phyloP scores from a whole-genome alignment of 2,888 invertebrate genomes.

The Drosophila tripunctata region DNA sequence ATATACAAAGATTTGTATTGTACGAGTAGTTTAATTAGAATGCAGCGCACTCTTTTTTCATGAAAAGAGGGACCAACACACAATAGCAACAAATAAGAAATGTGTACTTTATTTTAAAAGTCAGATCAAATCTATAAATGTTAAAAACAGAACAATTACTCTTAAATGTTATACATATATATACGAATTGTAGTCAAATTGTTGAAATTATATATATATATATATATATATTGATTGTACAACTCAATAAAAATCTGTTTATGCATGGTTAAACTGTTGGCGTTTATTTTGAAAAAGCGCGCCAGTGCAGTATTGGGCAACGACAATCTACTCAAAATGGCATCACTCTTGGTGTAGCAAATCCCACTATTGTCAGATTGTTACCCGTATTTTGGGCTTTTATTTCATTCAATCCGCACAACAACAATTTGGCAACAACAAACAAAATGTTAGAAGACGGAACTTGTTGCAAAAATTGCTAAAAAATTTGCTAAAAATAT shows the following conservation, averaged over 20 bases:
- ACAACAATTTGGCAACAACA: slow-evolving; percentile 53
- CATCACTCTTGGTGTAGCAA: too few species aligned
- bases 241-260: slow-evolving; percentile 68
- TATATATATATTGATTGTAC: slow-evolving; percentile 62
- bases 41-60: slow-evolving; percentile 76
- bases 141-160: slow-evolving; percentile 44
- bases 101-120: slow-evolving; percentile 72
- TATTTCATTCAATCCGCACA: too few species aligned
- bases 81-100: slow-evolving; percentile 54
- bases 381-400: too few species aligned
- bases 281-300: not conserved
- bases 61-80: slow-evolving; percentile 74
- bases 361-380: too few species aligned
- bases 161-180: slow-evolving; percentile 50
- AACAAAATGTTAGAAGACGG: slow-evolving; percentile 74
- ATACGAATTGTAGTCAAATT: slow-evolving; percentile 58
- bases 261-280: slow-evolving; percentile 52
- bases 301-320: slow-evolving; percentile 4
- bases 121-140: slow-evolving; percentile 67
- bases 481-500: slow-evolving; percentile 25
- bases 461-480: slow-evolving; percentile 67
- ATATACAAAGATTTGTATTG: slow-evolving; percentile 42
- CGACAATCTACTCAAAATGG: too few species aligned
- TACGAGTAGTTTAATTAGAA: slow-evolving; percentile 60
- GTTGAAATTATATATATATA: too few species aligned